Evolutionary conservation across 2,888 invertebrate genomes (phyloP).

Genomic region (Cenopis cana): DNA sequence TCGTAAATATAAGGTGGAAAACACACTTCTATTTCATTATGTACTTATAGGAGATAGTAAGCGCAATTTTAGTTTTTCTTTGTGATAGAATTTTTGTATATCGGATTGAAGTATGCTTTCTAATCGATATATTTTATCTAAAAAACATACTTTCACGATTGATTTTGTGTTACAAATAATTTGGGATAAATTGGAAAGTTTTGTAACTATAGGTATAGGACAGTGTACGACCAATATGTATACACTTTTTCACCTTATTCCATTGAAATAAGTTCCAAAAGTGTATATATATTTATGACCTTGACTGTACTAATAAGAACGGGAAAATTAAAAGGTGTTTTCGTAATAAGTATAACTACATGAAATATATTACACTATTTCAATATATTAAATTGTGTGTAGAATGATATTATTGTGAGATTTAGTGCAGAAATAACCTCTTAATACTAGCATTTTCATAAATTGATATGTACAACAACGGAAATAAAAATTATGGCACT

Average conservation of each 20-base stretch:
- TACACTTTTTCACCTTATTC: too few species aligned
- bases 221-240: too few species aligned
- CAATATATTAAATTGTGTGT: neutral
- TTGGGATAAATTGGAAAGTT: neutral
- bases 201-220: too few species aligned
- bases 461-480: constrained; percentile 24
- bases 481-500: constrained; percentile 40
- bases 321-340: neutral
- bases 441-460: constrained; percentile 17
- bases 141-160: neutral
- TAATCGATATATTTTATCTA: too few species aligned
- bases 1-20: too few species aligned
- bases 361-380: constrained; percentile 22
- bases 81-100: too few species aligned
- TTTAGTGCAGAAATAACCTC: constrained; percentile 22
- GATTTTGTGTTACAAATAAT: neutral
- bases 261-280: too few species aligned
- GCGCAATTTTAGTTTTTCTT: too few species aligned
- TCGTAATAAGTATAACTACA: neutral
- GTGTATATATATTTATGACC: too few species aligned
- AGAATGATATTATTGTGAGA: neutral
- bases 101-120: too few species aligned
- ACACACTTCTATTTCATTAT: too few species aligned
- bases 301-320: neutral
- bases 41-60: too few species aligned